A percentile compares a stretch with the other conserved stretches of the same genome.
Evolutionary conservation across 2,888 invertebrate species (phyloP).

Genomic region (Linnaemya vulpina): DNA sequence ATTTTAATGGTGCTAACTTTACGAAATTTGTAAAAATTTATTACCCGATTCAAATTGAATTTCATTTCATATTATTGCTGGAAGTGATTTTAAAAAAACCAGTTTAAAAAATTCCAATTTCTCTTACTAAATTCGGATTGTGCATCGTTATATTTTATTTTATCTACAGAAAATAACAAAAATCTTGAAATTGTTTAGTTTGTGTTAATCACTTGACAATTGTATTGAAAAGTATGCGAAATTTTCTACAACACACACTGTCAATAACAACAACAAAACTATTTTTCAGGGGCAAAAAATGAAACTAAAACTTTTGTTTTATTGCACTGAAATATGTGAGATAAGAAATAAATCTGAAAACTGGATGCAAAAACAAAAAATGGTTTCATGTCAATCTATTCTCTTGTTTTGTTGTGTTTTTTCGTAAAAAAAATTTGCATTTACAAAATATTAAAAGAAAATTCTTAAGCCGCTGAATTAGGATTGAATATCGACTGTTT

Average conservation of each 20-base stretch:
- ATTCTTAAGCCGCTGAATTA: not conserved
- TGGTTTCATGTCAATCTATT: not conserved
- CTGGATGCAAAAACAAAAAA: not conserved
- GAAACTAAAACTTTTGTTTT: slow-evolving; percentile 52
- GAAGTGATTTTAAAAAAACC: not conserved
- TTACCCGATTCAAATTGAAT: not conserved
- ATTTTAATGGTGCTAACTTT: not conserved
- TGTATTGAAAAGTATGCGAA: slow-evolving; percentile 19
- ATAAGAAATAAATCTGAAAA: slow-evolving; percentile 24
- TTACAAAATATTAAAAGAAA: not conserved
- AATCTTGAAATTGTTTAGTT: not conserved
- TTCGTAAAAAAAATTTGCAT: not conserved
- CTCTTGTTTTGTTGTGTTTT: not conserved
- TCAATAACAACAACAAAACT: not conserved
- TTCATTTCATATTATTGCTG: not conserved
- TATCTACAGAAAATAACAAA: slow-evolving; percentile 1
- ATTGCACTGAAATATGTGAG: slow-evolving; percentile 11
- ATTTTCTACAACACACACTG: slow-evolving; percentile 1
- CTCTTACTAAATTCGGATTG: not conserved
- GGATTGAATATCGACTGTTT: not conserved
- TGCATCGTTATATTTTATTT: not conserved
- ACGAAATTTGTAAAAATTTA: not conserved
- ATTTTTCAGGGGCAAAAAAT: slow-evolving; percentile 12
- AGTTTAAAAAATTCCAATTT: not conserved
- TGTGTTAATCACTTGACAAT: slow-evolving; percentile 51